Base-by-base conservation (phyloP, 2,113 vertebrate genomes). In the Lycaon pictus region DNA sequence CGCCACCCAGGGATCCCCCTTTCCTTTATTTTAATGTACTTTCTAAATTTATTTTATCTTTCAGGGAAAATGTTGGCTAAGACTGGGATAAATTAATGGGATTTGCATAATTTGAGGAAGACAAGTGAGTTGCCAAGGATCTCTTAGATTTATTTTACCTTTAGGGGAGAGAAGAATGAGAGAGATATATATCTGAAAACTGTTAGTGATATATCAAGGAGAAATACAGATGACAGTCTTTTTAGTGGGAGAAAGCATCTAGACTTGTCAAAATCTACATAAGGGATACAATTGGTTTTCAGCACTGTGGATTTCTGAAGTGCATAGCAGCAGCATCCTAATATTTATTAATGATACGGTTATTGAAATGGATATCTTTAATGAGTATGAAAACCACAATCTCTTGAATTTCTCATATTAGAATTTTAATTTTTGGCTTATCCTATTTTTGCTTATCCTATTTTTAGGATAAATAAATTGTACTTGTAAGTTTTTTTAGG, bases 101-200 rank as follows among this genome's bases (percentile, higher is more conserved):
- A 93, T 85, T 95, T 96, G 16, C 5, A 16, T 90, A 89, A 95
- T 76, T 81, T 81, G 51, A 80, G 56, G 37, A 82, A 86, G 65
- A 74, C 29, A 81, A 77, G 15, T 89, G 32, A 37, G 12, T 74
- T 76, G 22, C 58, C 74, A 63, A 69, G 16, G 37, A 67, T 85
- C 56, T 85, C 11, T 80, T 92, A 92, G 67, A 80, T 95, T 94
- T 89, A 48, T 88, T 91, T 43, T 88, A 29, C 79, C 27, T 96
- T 89, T 56, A 96, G 9, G 15, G 32, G 43, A 74, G 27, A 72
- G 77, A 79, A 85, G 62, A 77, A 58, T 79, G 11, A 94, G 19
- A 48, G 25, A 65, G 84, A 84, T 74, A 86, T 67, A 85, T 92
- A 88, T 55, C 79, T 58, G 25, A 88, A 67, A 92, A 80, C 20